Percentiles rank a stretch among this genome's conserved stretches.
Evolutionary conservation across 2,888 invertebrate species (phyloP).

Genomic region (Corythucha ciliata): DNA sequence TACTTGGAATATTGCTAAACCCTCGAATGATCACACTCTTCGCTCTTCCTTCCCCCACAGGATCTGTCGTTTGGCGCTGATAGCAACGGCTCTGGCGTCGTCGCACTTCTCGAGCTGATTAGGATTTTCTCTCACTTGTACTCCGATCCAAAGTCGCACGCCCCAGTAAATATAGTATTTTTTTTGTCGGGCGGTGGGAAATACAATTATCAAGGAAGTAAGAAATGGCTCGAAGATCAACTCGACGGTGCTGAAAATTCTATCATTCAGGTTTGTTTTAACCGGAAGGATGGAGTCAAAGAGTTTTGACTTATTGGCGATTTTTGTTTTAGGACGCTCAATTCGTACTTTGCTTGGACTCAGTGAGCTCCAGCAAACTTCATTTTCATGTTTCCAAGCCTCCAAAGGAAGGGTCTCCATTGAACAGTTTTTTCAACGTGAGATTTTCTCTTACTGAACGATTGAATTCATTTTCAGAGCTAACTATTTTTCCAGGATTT

Average conservation of each 20-base stretch:
- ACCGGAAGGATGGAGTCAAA: neutral
- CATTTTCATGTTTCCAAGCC: conserved; percentile 94
- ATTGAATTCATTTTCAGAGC: conserved; percentile 2
- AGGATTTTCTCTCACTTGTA: conserved; percentile 82
- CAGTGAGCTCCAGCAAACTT: conserved; percentile 57
- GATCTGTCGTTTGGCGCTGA: conserved; percentile 82
- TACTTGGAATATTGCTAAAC: conserved; percentile 6
- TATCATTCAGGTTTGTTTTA: conserved; percentile 54
- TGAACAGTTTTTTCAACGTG: conserved; percentile 45
- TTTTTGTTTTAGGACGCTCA: conserved; percentile 63
- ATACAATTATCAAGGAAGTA: conserved; percentile 87
- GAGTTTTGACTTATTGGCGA: neutral
- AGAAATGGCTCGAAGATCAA: conserved; percentile 92
- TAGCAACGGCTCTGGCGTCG: conserved; percentile 85
- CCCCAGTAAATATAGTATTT: conserved; percentile 73
- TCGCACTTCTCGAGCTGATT: conserved; percentile 75
- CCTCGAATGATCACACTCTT: conserved; percentile 1
- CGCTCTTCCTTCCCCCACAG: conserved; percentile 44
- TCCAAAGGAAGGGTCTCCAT: conserved; percentile 73
- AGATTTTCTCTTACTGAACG: conserved; percentile 8
- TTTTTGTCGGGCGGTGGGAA: conserved; percentile 84
- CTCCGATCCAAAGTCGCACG: conserved; percentile 59
- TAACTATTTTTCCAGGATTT: conserved; percentile 44
- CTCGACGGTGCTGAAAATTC: conserved; percentile 66
- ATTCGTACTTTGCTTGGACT: conserved; percentile 83